phyloP scores from a whole-genome alignment of 2,113 vertebrate species.

The Tragulus kanchil region DNA sequence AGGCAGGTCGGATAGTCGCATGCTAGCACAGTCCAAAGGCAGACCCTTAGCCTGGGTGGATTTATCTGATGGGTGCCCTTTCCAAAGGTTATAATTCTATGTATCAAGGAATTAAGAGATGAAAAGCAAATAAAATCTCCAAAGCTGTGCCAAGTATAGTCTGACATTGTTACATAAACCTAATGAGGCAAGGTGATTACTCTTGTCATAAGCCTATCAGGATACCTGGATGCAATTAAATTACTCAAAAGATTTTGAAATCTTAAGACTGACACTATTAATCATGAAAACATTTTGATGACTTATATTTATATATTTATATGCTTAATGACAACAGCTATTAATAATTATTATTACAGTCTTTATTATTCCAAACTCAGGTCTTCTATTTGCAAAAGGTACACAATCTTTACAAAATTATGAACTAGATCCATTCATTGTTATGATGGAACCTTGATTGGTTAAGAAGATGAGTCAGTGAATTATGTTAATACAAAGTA shows the following conservation, averaged over 20 bases:
- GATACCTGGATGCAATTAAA: not conserved
- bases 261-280: not conserved
- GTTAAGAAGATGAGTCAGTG: not conserved
- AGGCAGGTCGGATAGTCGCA: not conserved
- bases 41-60: not conserved
- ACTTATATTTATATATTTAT: not conserved
- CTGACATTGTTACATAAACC: not conserved
- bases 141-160: not conserved
- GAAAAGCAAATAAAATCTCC: not conserved
- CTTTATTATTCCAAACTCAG: not conserved
- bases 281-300: not conserved
- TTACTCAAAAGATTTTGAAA: not conserved
- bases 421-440: not conserved
- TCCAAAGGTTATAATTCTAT: not conserved
- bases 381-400: not conserved
- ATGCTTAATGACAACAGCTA: not conserved
- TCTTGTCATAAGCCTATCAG: not conserved
- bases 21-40: not conserved
- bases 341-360: not conserved
- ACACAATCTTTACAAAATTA: not conserved
- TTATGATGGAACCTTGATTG: not conserved
- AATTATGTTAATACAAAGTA: not conserved
- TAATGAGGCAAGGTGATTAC: not conserved
- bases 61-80: not conserved
- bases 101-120: not conserved